Base-by-base conservation (phyloP, 2,113 vertebrate species). In the Pseudopodoces humilis region DNA sequence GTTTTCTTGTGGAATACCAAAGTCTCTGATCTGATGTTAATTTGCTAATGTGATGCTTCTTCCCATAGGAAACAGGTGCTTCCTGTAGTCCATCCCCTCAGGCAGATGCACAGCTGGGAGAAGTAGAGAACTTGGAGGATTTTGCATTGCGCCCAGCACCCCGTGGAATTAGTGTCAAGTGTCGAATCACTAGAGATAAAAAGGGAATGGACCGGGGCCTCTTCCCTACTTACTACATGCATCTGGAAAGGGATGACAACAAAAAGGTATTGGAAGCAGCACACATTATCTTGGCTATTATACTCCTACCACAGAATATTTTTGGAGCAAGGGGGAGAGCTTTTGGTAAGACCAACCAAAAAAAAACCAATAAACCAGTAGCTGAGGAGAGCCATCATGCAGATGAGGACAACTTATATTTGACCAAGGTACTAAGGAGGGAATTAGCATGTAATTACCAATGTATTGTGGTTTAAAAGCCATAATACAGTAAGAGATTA, bases 221-320 rank as follows among this genome's bases (percentile, higher is more conserved):
- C 56, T 99, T 99, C 91, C 99, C 99, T 33, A 99, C 99, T 13
- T 99, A 99, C 90, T 99, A 98, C 93, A 99, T 99, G 99, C 99
- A 99, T 94, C 97, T 99, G 98, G 99, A 99, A 97, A 98, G 97
- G 85, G 99, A 99, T 15, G 99, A 99, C n/a, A 98, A 97, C 95
- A 98, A 98, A 88, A 99, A 98, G 98, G 99, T 99, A 97, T 77
- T 95, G 31, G 24, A 77, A 88, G 20, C 27, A 83, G 62, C 18
- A 44, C 69, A 50, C 20, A 13, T 35, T 83, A 21, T 69, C n/a
- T 83, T 86, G 44, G n/a, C 20, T 86, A 5, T 60, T 58, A 6
- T 72, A 43, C 8, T 90, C 10, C 17, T 78, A 37, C 20, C 13
- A 41, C 28, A 63, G 58, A 70, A 37, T 53, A 35, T 30, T 77